phyloP scores from a whole-genome alignment of 2,113 vertebrate species.

The Odontophorus gujanensis region DNA sequence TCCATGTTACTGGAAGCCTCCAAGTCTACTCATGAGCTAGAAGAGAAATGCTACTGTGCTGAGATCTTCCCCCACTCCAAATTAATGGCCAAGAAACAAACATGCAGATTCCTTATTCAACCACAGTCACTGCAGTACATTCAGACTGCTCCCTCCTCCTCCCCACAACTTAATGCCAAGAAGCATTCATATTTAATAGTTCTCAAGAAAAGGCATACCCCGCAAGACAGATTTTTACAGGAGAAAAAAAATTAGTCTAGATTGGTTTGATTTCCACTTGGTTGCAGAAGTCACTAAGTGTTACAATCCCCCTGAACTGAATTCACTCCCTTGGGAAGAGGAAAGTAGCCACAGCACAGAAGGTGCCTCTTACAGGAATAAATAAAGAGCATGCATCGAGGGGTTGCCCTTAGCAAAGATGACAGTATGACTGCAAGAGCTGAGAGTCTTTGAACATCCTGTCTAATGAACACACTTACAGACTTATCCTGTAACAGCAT shows the following conservation, averaged over 20 bases:
- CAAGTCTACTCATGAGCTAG: not conserved
- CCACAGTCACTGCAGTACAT: accelerated
- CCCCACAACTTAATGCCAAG: accelerated
- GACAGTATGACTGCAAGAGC: not conserved
- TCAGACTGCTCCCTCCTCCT: not conserved
- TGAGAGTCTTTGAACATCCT: not conserved
- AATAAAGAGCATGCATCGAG: not conserved
- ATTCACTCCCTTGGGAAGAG: not conserved
- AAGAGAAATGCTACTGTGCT: not conserved
- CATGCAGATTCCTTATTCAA: not conserved
- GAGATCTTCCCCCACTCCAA: not conserved
- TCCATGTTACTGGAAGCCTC: not conserved
- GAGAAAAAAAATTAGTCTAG: not conserved
- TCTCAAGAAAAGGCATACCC: not conserved
- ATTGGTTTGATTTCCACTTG: not conserved
- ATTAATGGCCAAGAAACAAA: not conserved
- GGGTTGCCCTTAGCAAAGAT: not conserved
- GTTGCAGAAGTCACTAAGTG: not conserved
- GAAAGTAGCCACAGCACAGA: not conserved
- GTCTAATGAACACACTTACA: not conserved
- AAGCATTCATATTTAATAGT: not conserved
- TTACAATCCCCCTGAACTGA: not conserved
- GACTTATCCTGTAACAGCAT: not conserved
- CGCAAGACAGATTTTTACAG: not conserved
- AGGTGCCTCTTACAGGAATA: not conserved